Evolutionary conservation across 2,113 vertebrate species (phyloP).

Genomic region (Periophthalmus modestus): DNA sequence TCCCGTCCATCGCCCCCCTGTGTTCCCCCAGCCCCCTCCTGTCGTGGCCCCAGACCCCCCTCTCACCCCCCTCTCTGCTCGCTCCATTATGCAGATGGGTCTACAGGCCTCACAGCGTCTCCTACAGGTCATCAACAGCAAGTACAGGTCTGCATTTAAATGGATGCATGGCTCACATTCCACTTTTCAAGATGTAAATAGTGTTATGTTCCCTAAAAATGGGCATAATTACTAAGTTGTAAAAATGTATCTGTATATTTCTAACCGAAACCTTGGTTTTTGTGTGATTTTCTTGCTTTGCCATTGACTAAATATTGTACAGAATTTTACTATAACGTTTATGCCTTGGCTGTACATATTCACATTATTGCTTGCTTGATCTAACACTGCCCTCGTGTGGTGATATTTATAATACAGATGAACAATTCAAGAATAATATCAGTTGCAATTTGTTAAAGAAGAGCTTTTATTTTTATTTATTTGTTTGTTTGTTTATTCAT

Average conservation of each 20-base stretch:
- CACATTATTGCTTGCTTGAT: neutral
- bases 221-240: too few relatives aligned
- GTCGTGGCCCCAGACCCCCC: slow-evolving; percentile 52
- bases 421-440: too few relatives aligned
- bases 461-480: too few relatives aligned
- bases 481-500: too few relatives aligned
- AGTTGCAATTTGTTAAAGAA: too few relatives aligned
- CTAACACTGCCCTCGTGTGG: neutral
- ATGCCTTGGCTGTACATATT: neutral
- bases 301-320: too few relatives aligned
- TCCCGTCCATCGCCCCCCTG: neutral
- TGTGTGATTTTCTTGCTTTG: neutral
- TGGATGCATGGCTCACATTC: too few relatives aligned
- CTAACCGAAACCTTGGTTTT: neutral
- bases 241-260: too few relatives aligned
- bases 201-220: too few relatives aligned
- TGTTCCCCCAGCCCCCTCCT: slow-evolving; percentile 10
- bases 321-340: neutral
- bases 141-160: slow-evolving; percentile 58
- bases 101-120: slow-evolving; percentile 61
- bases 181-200: too few relatives aligned
- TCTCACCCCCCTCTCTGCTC: slow-evolving; percentile 23
- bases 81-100: slow-evolving; percentile 54
- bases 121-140: slow-evolving; percentile 61
- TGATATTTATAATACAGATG: neutral